Evolutionary conservation across 1,140 invertebrate species (phyloP).

Genomic region (Dendroctonus ponderosae): DNA sequence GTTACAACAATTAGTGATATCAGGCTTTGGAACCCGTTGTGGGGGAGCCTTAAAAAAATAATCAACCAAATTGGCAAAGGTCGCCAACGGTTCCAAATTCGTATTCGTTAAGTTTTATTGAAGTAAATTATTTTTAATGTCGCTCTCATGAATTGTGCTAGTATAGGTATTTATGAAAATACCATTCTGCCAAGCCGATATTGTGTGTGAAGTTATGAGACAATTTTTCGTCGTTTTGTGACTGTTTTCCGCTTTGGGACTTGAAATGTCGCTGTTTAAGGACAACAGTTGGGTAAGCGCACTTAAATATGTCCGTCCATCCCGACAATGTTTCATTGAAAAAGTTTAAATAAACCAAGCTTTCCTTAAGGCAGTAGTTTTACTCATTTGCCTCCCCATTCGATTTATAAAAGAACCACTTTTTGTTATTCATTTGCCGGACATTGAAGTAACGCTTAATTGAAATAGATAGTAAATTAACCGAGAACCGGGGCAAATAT

Average conservation of each 20-base stretch:
- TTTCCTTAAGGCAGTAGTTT: no score
- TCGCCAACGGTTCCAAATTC: slow-evolving; percentile 11
- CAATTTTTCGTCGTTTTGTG: neutral
- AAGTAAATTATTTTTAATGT: slow-evolving; percentile 3
- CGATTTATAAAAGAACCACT: no score
- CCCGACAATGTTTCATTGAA: no score
- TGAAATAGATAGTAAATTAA: no score
- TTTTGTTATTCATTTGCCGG: no score
- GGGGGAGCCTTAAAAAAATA: slow-evolving; percentile 4
- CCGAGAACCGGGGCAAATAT: no score
- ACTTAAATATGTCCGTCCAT: neutral
- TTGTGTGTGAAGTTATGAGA: no score
- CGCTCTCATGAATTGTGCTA: neutral
- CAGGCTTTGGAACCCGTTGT: slow-evolving; percentile 10
- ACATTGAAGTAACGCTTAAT: no score
- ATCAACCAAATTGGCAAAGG: slow-evolving; percentile 12
- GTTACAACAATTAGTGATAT: slow-evolving; percentile 6
- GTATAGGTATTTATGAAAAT: slow-evolving; percentile 6
- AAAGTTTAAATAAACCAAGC: no score
- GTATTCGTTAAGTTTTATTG: slow-evolving; percentile 9
- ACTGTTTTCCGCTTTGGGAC: neutral
- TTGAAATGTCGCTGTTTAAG: slow-evolving; percentile 37
- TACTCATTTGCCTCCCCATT: no score
- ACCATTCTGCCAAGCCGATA: no score
- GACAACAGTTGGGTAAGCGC: slow-evolving; percentile 39